Evolutionary conservation across 2,888 invertebrate genomes (phyloP).

Genomic region (Amphipyra tragopoginis): DNA sequence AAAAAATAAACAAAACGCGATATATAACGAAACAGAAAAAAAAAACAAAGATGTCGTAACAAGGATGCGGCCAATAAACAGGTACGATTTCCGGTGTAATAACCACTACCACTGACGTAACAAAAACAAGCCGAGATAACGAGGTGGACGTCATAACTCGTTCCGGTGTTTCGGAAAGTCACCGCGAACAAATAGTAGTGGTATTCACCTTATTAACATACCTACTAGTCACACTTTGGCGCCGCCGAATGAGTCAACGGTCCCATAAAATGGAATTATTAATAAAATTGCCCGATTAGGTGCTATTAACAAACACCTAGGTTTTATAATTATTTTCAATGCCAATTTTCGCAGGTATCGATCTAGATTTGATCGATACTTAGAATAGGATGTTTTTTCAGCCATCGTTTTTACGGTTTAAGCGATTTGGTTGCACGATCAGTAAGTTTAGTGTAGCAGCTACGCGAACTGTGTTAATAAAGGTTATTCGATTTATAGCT

Average conservation of each 20-base stretch:
- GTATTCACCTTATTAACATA: conserved; percentile 72
- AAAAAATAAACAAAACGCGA: conserved; percentile 42
- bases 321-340: conserved; percentile 37
- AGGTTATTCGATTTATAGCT: conserved; percentile 45
- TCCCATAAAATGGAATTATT: conserved; percentile 68
- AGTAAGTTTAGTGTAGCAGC: conserved; percentile 31
- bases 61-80: conserved; percentile 77
- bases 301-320: conserved; percentile 60
- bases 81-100: conserved; percentile 80
- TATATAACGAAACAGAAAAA: conserved; percentile 63
- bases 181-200: conserved; percentile 66
- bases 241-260: conserved; percentile 74
- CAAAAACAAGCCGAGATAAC: conserved; percentile 71
- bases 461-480: conserved; percentile 53
- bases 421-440: conserved; percentile 41
- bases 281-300: conserved; percentile 70
- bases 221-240: conserved; percentile 71
- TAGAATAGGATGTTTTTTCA: conserved; percentile 15
- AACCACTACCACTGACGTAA: conserved; percentile 63
- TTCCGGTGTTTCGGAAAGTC: conserved; percentile 57
- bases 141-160: conserved; percentile 62
- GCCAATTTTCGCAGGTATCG: conserved; percentile 4
- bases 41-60: conserved; percentile 66
- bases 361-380: conserved; percentile 41
- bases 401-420: conserved; percentile 36